Base-by-base conservation (phyloP, 2,113 vertebrate species). In the Phalacrocorax carbo region DNA sequence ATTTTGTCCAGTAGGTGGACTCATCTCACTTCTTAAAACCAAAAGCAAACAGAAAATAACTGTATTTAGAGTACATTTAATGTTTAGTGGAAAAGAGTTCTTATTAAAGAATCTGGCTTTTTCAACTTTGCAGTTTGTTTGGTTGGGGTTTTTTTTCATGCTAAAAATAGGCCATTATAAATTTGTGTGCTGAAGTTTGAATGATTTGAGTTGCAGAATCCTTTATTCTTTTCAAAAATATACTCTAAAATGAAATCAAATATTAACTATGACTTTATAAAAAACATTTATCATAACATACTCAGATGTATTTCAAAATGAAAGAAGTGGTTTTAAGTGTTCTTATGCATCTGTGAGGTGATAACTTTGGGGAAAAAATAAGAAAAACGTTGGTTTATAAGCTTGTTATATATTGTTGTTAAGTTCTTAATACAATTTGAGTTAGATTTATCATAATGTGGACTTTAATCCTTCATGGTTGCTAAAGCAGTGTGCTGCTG, bases 31-130 rank as follows among this genome's bases (percentile, higher is more conserved):
- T 79, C 57, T 90, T 93, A 80, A 71, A 71, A 76, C 62, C 23
- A 79, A 90, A 90, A 54, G 19, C 46, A 83, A 79, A 66, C 38
- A 64, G 65, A 86, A 94, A 77, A 85, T 80, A 46, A 80, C 48
- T 82, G 46, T 60, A 82, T 72, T 89, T 82, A 89, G 36, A 90
- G 27, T 80, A 80, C 84, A 88, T 81, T 76, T 91, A 81, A 88
- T 81, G n/a, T 86, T 83, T 88, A 77, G 29, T 55, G 51, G 60
- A 83, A 87, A 87, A 84, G 62, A 60, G 36, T 77, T 91, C 42
- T 84, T 88, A 68, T 84, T 91, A 91, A 95, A 82, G n/a, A 88
- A 88, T 84, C 69, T 91, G 36, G 8, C 18, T 65, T 78, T 95
- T 81, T 75, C 79, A 91, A 71, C 57, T 81, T 57, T 70, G n/a